A percentile compares a stretch with the other conserved stretches of the same genome.
Conservation (phyloP, 2,888 invertebrate genomes). For the Ophion slaviceki region DNA sequence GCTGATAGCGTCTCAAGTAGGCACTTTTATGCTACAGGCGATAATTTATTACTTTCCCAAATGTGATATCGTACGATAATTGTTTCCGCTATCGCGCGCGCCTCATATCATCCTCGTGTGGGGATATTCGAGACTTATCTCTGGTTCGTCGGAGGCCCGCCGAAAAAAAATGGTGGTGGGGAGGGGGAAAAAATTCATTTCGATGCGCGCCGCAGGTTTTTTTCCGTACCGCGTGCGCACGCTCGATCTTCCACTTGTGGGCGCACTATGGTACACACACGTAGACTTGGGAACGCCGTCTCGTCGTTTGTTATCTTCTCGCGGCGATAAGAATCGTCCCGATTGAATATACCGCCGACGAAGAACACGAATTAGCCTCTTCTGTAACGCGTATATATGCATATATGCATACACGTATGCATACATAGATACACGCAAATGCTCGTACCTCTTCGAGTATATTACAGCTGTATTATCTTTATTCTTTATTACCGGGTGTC, state of each 20-base stretch:
- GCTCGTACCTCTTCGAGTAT: constrained; percentile 47
- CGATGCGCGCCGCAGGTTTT: constrained; percentile 17
- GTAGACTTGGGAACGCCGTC: constrained; percentile 47
- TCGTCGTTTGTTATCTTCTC: constrained; percentile 53
- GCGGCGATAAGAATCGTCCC: constrained; percentile 63
- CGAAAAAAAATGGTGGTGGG: background rate
- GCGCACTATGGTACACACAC: background rate
- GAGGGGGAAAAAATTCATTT: constrained; percentile 7
- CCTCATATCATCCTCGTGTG: background rate
- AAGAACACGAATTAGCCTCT: constrained; percentile 60
- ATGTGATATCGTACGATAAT: background rate
- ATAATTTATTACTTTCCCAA: background rate
- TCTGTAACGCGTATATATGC: constrained; percentile 3
- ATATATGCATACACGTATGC: constrained; percentile 7
- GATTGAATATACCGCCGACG: constrained; percentile 64
- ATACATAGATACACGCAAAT: constrained; percentile 3
- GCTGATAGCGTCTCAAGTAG: background rate
- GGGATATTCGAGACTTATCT: constrained; percentile 23
- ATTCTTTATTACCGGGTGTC: constrained; percentile 61
- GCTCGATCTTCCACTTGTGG: constrained; percentile 26
- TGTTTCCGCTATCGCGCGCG: background rate
- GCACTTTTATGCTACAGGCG: background rate
- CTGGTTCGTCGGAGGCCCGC: background rate
- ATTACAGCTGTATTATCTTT: constrained; percentile 58
- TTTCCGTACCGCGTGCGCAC: constrained; percentile 10